Evolutionary conservation across 64 coral and sea anemone genomes (phyloP), one percentile per base, ranked within the genome.

Genomic region (Dendronephthya gigantea): DNA sequence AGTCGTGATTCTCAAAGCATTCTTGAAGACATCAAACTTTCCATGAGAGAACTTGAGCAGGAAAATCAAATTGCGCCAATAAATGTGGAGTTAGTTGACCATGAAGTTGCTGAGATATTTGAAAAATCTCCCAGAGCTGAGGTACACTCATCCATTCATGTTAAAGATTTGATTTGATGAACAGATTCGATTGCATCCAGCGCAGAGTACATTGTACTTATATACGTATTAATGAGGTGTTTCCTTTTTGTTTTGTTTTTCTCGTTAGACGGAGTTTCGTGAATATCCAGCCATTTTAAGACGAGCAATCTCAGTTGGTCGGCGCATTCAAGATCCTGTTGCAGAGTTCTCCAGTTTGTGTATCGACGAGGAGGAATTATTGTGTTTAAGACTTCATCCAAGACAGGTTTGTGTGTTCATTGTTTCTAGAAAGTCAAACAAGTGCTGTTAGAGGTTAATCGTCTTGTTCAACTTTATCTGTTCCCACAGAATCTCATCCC

Each of bases 21-120:
- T 2, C 76, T 89, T 7, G 95, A 98, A 49, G 95, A 98, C 81
- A 98, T 98, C 35, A 98, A 98, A 48, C 84, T 98, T 76, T 93
- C 84, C 79, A 88, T 98, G 11, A 81, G 86, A 28, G 95, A 98
- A 31, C 58, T 98, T 45, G 95, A 98, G 39, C 95, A 98, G 52
- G 95, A 98, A 68, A 90, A 93, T 47, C 95, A 98, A 37, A 93
- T 98, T 84, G 52, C 92, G 4, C 83, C 92, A 12, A 91, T 98
- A 19, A 88, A 90, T 25, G 95, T 98, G 10, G 95, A 98, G 76
- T 40, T 93, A 27, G 68, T 98, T 11, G 92, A 93, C 66, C 83
- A 87, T 59, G 95, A 98, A 83, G 95, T 98, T 15, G 95, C 95
- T 2, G 86, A 92, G 22, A 68, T 98, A 19, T 98, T 93, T 33